Conservation (phyloP, 2,797 vertebrate species). For the Sternarchorhynchus goeldii region DNA sequence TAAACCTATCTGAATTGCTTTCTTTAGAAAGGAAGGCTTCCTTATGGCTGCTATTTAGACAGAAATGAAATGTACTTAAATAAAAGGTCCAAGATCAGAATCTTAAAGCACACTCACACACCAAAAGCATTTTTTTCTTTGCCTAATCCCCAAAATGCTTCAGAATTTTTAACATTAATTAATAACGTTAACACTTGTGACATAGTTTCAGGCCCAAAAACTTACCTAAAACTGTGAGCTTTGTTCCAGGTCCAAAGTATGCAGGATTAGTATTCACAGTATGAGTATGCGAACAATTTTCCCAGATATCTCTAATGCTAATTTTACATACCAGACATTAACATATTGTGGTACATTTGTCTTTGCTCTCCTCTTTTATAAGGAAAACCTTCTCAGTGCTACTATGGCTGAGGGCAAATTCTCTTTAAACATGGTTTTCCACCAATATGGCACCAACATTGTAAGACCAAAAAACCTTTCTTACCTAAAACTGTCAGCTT, state of each 20-base stretch:
- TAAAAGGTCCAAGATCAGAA: background rate
- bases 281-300: constrained; percentile 29
- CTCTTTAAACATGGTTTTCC: background rate
- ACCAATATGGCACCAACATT: background rate
- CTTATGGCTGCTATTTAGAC: too few relatives aligned
- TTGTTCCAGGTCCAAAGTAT: constrained; percentile 69
- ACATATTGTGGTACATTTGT: background rate
- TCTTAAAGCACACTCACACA: background rate
- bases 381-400: background rate
- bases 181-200: too few relatives aligned
- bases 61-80: background rate
- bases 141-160: too few relatives aligned
- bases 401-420: too few relatives aligned
- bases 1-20: too few relatives aligned
- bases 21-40: too few relatives aligned
- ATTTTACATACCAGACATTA: background rate
- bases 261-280: constrained; percentile 64
- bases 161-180: too few relatives aligned
- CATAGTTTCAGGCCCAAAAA: background rate
- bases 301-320: background rate
- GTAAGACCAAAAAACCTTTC: constrained; percentile 12
- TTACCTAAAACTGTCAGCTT: constrained; percentile 72
- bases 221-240: constrained; percentile 72
- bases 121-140: too few relatives aligned
- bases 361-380: background rate